Percentiles rank a stretch among this genome's conserved stretches.
Evolutionary conservation across 2,888 invertebrate species (phyloP).

Genomic region (Pheosia tremula): DNA sequence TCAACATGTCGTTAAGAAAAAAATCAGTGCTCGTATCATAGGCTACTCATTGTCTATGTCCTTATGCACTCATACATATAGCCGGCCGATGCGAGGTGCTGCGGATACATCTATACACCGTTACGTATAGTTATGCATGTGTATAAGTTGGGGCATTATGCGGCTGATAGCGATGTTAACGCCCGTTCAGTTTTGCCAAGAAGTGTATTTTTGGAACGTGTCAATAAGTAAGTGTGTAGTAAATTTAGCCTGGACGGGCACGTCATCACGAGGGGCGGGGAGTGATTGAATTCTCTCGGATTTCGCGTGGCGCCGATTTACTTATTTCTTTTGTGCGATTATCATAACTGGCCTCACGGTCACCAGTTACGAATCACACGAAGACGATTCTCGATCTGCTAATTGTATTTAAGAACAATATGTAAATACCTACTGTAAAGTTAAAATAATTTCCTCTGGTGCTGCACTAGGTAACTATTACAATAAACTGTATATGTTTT

Average conservation of each 20-base stretch:
- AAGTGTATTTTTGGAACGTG: slow-evolving; percentile 82
- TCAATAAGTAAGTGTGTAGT: slow-evolving; percentile 83
- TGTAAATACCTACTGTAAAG: too few relatives aligned
- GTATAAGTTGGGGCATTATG: slow-evolving; percentile 71
- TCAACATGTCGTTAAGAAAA: slow-evolving; percentile 5
- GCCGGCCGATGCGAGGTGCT: slow-evolving; percentile 41
- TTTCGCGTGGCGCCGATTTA: slow-evolving; percentile 42
- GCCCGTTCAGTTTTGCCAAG: slow-evolving; percentile 84
- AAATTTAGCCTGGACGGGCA: slow-evolving; percentile 79
- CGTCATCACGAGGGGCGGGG: slow-evolving; percentile 68
- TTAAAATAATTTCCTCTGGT: too few relatives aligned
- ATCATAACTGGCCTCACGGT: slow-evolving; percentile 39
- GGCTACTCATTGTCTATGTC: slow-evolving; percentile 17
- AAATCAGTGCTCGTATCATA: slow-evolving; percentile 34
- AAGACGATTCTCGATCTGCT: slow-evolving; percentile 17
- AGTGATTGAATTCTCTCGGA: slow-evolving; percentile 70
- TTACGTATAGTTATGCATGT: slow-evolving; percentile 42
- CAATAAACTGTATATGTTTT: too few relatives aligned
- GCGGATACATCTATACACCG: slow-evolving; percentile 43
- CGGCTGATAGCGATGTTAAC: slow-evolving; percentile 82
- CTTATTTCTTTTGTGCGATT: slow-evolving; percentile 45
- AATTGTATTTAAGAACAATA: neutral
- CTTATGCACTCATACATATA: slow-evolving; percentile 16
- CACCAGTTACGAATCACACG: slow-evolving; percentile 34
- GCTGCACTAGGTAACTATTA: too few relatives aligned